phyloP scores from a whole-genome alignment of 2,888 invertebrate species.

The Amphiduros pacificus region DNA sequence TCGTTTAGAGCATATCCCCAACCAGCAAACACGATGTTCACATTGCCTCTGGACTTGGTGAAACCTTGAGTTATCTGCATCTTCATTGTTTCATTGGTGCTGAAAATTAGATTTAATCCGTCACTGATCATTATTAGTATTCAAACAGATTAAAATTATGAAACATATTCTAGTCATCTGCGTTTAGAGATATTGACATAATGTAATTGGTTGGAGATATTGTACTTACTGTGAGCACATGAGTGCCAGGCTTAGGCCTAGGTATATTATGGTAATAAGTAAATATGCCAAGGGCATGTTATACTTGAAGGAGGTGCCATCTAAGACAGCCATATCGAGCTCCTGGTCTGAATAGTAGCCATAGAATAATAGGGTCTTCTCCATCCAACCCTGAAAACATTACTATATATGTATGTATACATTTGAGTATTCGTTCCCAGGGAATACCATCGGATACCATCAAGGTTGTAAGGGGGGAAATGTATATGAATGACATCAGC shows the following conservation, averaged over 20 bases:
- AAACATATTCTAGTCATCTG: no score
- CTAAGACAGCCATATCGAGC: neutral
- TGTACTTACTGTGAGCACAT: neutral
- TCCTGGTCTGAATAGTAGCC: neutral
- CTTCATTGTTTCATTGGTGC: no score
- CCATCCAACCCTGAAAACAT: constrained; percentile 1
- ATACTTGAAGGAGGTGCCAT: neutral
- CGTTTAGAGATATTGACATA: no score
- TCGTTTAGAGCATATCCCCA: constrained; percentile 30
- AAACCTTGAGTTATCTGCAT: no score
- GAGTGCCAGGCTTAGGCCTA: neutral
- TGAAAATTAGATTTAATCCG: no score
- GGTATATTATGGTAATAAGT: neutral
- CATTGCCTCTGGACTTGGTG: constrained; percentile 66
- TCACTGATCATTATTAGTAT: no score
- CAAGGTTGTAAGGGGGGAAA: no score
- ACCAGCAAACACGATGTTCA: constrained; percentile 22
- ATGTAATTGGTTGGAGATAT: neutral
- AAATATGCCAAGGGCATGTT: neutral
- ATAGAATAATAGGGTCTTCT: neutral
- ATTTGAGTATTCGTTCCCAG: no score
- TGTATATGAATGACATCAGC: no score
- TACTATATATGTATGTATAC: no score
- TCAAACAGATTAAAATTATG: no score
- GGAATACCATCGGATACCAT: no score